Evolutionary conservation across 2,797 vertebrate species (phyloP).

Genomic region (Sebastes aleutianus): DNA sequence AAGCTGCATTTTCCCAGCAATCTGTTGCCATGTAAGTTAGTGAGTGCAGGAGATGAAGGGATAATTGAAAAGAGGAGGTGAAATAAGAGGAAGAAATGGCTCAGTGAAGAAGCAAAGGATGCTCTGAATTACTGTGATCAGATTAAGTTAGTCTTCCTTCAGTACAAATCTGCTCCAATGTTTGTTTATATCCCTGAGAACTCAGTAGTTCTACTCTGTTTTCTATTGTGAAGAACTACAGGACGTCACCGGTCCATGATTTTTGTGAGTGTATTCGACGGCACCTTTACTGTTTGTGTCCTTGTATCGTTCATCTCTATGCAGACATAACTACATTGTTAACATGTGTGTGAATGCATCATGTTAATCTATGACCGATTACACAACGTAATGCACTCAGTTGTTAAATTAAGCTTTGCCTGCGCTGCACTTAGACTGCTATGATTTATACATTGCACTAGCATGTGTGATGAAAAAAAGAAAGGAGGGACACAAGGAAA

Average conservation of each 20-base stretch:
- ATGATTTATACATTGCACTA: slow-evolving; percentile 3
- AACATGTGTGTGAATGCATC: background rate
- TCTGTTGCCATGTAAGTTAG: background rate
- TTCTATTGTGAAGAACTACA: background rate
- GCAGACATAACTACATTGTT: background rate
- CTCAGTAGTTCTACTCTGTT: background rate
- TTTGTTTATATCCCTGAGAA: background rate
- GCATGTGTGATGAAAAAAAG: background rate
- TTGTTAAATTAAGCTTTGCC: background rate
- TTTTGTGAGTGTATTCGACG: background rate
- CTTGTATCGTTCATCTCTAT: background rate
- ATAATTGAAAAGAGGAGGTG: background rate
- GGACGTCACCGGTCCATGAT: background rate
- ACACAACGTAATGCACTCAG: background rate
- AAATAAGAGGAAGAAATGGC: background rate
- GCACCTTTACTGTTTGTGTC: background rate
- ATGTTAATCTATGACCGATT: slow-evolving; percentile 12
- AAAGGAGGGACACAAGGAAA: background rate
- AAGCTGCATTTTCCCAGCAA: background rate
- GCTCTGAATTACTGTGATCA: background rate
- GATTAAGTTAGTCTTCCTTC: background rate
- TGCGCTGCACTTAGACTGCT: background rate
- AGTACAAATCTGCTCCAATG: background rate
- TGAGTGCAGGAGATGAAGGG: background rate
- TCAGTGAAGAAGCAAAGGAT: background rate